These are phyloP conservation scores for Dicrostonyx torquatus DNA, from an alignment of 2,797 vertebrate genomes.

Conservation along the genomic window DNA sequence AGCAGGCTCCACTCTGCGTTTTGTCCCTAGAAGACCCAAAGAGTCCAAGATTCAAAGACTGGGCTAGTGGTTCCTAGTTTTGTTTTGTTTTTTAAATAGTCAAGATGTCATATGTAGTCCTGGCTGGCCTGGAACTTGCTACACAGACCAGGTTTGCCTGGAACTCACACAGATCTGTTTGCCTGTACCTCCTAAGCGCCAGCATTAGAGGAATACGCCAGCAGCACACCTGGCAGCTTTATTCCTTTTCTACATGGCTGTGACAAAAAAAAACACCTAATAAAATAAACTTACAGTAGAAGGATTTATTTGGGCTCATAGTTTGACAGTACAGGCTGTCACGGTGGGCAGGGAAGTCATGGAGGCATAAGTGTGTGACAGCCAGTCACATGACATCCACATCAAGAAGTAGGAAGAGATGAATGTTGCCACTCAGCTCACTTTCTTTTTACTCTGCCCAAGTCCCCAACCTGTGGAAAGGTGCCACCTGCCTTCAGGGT, in stretches of 20 bases:
- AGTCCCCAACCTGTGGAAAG: background rate
- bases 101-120: no score
- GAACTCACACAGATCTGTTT: background rate
- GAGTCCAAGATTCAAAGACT: background rate
- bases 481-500: background rate
- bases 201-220: no score
- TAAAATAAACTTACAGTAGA: background rate
- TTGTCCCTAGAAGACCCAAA: background rate
- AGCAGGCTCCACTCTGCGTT: background rate
- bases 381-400: background rate
- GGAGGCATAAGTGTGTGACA: background rate
- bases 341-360: background rate
- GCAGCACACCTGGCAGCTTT: background rate
- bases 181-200: background rate
- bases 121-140: background rate
- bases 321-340: background rate
- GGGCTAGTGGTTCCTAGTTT: background rate
- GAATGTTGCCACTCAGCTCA: background rate
- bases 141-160: background rate
- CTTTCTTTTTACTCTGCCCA: background rate
- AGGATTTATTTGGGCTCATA: background rate
- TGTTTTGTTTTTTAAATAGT: background rate
- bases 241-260: background rate
- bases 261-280: background rate
- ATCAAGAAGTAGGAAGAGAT: background rate